These are phyloP conservation scores for Tiphia femorata DNA, from an alignment of 2,888 invertebrate species.

Conservation along the genomic window DNA sequence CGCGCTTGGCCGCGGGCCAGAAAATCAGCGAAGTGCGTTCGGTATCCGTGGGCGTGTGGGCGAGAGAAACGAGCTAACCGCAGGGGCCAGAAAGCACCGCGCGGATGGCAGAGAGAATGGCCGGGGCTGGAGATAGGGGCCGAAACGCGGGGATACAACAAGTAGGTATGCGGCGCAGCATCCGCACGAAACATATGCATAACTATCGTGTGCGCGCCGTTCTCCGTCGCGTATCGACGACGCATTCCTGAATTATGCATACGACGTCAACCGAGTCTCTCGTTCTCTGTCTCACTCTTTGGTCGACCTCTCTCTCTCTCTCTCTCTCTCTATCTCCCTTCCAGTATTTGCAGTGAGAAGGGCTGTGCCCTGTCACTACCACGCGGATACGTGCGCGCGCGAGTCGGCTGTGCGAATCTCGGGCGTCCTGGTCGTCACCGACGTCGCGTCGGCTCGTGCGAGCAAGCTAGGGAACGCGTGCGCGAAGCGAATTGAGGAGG, in stretches of 20 bases:
- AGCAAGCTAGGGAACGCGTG: too few species aligned
- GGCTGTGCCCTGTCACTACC: not conserved
- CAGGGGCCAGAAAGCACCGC: not conserved
- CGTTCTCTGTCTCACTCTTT: too few species aligned
- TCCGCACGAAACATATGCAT: conserved; percentile 44
- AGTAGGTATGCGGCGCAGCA: conserved; percentile 20
- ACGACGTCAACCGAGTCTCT: conserved; percentile 36
- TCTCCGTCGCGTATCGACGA: conserved; percentile 41
- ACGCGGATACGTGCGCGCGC: not conserved
- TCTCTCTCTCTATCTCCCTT: too few species aligned
- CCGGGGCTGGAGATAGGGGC: not conserved
- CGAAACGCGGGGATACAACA: not conserved
- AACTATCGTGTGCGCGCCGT: conserved; percentile 36
- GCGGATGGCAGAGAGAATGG: not conserved
- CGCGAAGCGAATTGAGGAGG: not conserved
- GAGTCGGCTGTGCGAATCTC: too few species aligned
- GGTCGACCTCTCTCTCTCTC: too few species aligned
- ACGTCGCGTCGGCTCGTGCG: too few species aligned
- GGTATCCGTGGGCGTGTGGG: too few species aligned
- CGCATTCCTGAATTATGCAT: conserved; percentile 56
- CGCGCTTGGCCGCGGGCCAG: conserved; percentile 31
- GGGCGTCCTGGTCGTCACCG: too few species aligned
- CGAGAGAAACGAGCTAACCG: too few species aligned
- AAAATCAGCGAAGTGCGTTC: conserved; percentile 33
- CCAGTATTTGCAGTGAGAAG: conserved; percentile 30